Percentiles rank a stretch among this genome's conserved stretches.
Evolutionary conservation across 2,888 invertebrate species (phyloP).

Genomic region (Ectemnius lituratus): DNA sequence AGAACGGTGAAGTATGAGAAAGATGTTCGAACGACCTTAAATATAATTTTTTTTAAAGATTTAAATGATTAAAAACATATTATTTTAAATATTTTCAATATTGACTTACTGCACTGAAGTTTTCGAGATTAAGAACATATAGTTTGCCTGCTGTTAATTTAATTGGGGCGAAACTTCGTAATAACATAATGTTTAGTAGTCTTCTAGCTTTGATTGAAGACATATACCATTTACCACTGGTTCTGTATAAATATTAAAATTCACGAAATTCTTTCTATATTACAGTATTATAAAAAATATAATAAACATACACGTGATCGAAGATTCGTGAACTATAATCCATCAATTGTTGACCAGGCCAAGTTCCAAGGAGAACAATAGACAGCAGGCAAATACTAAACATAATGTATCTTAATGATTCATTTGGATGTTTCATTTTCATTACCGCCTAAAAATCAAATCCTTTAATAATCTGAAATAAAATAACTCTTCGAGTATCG

Average conservation of each 20-base stretch:
- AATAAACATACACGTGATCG: slow-evolving; percentile 45
- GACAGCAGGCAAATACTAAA: slow-evolving; percentile 56
- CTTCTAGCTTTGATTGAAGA: slow-evolving; percentile 57
- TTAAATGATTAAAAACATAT: slow-evolving; percentile 10
- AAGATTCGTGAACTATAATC: slow-evolving; percentile 55
- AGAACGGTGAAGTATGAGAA: slow-evolving; percentile 66
- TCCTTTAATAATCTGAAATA: background rate
- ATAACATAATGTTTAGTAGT: slow-evolving; percentile 56
- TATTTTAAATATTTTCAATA: background rate
- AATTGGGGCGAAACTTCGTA: slow-evolving; percentile 55
- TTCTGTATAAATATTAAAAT: slow-evolving; percentile 8
- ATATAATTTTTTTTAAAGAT: slow-evolving; percentile 4
- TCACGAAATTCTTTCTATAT: background rate
- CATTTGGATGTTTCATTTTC: slow-evolving; percentile 28
- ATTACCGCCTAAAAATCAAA: background rate
- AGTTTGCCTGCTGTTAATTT: slow-evolving; percentile 62
- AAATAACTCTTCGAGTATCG: no score
- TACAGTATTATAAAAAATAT: background rate
- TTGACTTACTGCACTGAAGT: slow-evolving; percentile 61
- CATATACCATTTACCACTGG: slow-evolving; percentile 57
- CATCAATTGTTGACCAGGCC: slow-evolving; percentile 61
- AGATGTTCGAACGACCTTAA: slow-evolving; percentile 61
- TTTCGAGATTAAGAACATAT: slow-evolving; percentile 60
- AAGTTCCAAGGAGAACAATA: slow-evolving; percentile 55
- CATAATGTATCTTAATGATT: slow-evolving; percentile 53